Base-by-base conservation (phyloP, 2,113 vertebrate genomes). In the Romanogobio albipinnatus region DNA sequence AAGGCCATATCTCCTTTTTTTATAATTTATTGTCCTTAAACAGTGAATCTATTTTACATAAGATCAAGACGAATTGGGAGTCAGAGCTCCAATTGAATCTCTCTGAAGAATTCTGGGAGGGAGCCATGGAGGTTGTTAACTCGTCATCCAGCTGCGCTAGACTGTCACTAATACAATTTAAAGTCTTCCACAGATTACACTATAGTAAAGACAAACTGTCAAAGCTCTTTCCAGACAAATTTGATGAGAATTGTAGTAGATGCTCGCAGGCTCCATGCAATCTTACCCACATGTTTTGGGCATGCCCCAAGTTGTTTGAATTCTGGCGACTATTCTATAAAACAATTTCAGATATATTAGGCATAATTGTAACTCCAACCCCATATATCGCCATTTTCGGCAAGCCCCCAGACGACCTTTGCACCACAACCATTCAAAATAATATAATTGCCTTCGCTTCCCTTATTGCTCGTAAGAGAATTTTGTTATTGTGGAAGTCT, bases 321-420 rank as follows among this genome's bases (percentile, higher is more conserved):
- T 64, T 64, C 61, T 64, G 61, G 61, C 61, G 61, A 29, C 61
- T 64, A 64, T 64, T 64, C n/a, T 64, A 29, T 64, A 64, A 64
- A 64, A 64, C 14, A 39, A 68, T 68, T 36, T 68, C 29, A 36
- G 29, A 68, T 8, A 68, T 68, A 39, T 39, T 68, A 36, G 64
- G 64, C 33, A 68, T 68, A 17, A 68, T 0, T 83, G 9, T 64
- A 15, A 77, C 33, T n/a, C 29, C 29, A 68, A 68, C 26, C 10
- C 61, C 22, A 62, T 24, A 62, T 62, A 62, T 62, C 24, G 24
- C 61, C 10, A 62, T 62, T 62, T 62, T 62, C 2, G 61, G 24
- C 10, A 62, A 62, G 61, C 61, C 61, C 61, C 61, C 61, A 62
- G 61, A 62, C 24, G 61, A 4, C 10, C n/a, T 62, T 10, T 24